These are phyloP conservation scores for Centropus bengalensis DNA, from an alignment of 2,113 vertebrate genomes.

Conservation along the genomic window DNA sequence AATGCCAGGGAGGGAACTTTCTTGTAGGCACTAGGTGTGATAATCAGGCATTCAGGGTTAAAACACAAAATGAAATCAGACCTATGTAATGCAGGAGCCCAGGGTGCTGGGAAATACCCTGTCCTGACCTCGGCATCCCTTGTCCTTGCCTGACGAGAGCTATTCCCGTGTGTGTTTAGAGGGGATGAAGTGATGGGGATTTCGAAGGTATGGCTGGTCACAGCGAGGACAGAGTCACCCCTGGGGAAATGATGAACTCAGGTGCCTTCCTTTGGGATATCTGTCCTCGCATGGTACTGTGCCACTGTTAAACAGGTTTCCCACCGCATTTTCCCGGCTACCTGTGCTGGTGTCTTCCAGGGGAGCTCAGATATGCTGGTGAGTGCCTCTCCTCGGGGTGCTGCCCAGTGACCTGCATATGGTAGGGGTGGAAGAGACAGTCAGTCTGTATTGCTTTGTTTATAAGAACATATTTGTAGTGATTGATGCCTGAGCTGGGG, in stretches of 20 bases:
- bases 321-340: background rate
- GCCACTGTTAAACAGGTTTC: background rate
- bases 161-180: background rate
- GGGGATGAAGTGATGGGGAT: background rate
- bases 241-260: rapidly evolving
- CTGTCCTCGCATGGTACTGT: rapidly evolving
- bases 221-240: rapidly evolving
- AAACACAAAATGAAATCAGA: background rate
- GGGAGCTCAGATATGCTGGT: background rate
- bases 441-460: constrained; percentile 76
- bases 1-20: background rate
- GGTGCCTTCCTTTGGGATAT: background rate
- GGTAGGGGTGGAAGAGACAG: constrained; percentile 71
- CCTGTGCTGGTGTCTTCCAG: background rate
- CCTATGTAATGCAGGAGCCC: rapidly evolving
- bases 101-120: background rate
- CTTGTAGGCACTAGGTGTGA: background rate
- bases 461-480: constrained; percentile 78
- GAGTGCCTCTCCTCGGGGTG: background rate
- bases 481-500: constrained; percentile 75
- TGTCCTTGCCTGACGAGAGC: background rate
- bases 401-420: constrained; percentile 46
- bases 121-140: background rate
- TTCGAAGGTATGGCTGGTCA: rapidly evolving
- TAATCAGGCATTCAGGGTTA: background rate